phyloP scores from a whole-genome alignment of 2,113 vertebrate genomes.

The Tychaedon coryphoeus region DNA sequence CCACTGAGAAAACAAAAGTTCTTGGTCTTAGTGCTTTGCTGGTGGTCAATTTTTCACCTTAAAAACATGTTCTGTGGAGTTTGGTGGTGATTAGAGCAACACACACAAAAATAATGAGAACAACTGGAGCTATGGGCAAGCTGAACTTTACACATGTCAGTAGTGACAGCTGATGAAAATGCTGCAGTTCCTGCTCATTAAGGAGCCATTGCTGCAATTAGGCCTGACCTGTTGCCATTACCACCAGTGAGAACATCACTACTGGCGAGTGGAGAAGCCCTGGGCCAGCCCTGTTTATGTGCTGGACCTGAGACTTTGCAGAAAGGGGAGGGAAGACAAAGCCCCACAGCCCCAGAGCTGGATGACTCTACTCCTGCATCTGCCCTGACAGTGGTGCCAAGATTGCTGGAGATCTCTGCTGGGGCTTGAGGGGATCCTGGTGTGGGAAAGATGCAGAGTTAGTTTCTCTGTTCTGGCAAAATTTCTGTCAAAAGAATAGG shows the following conservation, averaged over 20 bases:
- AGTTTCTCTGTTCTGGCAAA: no score
- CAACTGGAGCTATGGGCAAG: neutral
- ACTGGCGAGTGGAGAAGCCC: neutral
- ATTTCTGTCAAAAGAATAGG: no score
- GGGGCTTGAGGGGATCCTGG: neutral
- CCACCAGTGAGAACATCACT: neutral
- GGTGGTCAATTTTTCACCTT: neutral
- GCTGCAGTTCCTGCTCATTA: conserved; percentile 12
- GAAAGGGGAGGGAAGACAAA: neutral
- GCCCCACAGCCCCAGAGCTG: neutral
- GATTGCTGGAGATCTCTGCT: neutral
- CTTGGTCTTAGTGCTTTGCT: neutral
- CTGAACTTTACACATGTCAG: neutral
- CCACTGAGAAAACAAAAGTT: neutral
- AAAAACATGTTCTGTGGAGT: neutral
- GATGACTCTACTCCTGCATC: neutral
- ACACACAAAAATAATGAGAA: neutral
- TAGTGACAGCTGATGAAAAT: neutral
- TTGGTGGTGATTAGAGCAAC: neutral
- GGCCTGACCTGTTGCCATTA: neutral
- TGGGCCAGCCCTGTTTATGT: neutral
- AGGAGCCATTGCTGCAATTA: neutral
- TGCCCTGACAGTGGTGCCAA: fast-evolving
- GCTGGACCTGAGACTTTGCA: neutral
- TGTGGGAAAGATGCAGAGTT: neutral